Evolutionary conservation across 2,888 invertebrate genomes (phyloP).

Genomic region (Ctenicera cuprea): DNA sequence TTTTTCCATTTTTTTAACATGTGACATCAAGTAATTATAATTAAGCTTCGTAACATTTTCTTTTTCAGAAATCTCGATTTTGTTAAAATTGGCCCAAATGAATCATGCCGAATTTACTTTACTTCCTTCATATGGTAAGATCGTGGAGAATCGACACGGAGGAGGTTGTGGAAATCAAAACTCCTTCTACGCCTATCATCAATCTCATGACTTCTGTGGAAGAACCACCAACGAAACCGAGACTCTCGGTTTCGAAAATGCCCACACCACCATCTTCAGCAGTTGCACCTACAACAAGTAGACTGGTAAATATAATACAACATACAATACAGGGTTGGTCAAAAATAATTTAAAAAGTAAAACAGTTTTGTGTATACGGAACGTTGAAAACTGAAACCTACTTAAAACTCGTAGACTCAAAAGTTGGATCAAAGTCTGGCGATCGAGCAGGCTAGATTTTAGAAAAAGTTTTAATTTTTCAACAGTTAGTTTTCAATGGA

Average conservation of each 20-base stretch:
- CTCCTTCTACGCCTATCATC: constrained; percentile 67
- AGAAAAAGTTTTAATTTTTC: too few relatives aligned
- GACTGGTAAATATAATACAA: constrained; percentile 29
- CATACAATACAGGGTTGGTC: not conserved
- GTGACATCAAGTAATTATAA: not conserved
- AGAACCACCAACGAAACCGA: constrained; percentile 60
- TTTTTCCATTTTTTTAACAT: not conserved
- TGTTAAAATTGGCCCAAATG: not conserved
- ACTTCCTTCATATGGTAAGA: constrained; percentile 63
- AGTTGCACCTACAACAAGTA: not conserved
- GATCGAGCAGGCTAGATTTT: too few relatives aligned
- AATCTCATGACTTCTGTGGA: constrained; percentile 66
- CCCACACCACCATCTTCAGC: constrained; percentile 24
- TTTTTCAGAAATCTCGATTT: not conserved
- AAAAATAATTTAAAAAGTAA: too few relatives aligned
- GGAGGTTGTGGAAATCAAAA: constrained; percentile 49
- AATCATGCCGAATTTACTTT: constrained; percentile 64
- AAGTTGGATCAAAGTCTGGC: too few relatives aligned
- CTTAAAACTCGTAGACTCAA: too few relatives aligned
- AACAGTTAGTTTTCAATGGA: too few relatives aligned
- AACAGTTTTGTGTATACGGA: too few relatives aligned
- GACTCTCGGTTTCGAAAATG: not conserved
- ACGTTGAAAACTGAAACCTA: too few relatives aligned
- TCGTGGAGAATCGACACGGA: constrained; percentile 67
- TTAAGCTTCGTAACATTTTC: not conserved